Base-by-base conservation (phyloP, 2,797 vertebrate species). In the Anas bahamensis region DNA sequence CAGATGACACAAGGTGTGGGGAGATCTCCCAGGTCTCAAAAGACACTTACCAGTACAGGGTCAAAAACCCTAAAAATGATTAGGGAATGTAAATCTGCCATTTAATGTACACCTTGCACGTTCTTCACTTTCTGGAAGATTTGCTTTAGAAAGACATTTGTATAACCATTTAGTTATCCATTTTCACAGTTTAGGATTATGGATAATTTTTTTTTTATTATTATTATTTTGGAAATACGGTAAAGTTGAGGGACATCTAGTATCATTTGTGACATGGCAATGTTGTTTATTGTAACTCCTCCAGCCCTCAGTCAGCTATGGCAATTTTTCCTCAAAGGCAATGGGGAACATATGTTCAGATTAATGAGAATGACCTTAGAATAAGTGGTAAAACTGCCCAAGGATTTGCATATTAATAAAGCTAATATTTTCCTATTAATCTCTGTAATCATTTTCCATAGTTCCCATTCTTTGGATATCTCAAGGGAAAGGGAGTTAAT, bases 401-500 rank as follows among this genome's bases (percentile, higher is more conserved):
- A 35, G 21, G 6, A 60, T 24, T 21, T 60, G 5, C 26, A 71
- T 23, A 7, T 90, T 66, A 89, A 66, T 11, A 24, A 44, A 41
- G 48, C 10, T 24, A 22, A 73, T 46, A 22, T 56, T 78, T 94
- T 81, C 84, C 74, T 65, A 0, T 71, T 77, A 17, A 57, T 48
- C 55, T 63, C 82, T 16, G 52, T 57, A 23, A 61, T 18, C 73
- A 64, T 61, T 59, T 82, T 44, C 50, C 68, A 14, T 6, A 21
- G n/a, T 56, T 65, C 79, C 72, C 79, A 70, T 83, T 92, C 82
- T 89, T 35, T 14, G 35, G 48, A 0, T 56, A 4, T 93, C 85
- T 44, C 79, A 72, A 75, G 82, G 84, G 77, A 93, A 83, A 95
- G 75, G 81, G 68, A 96, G 77, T 78, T 76, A 90, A 89, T 95